A percentile compares a stretch with the other conserved stretches of the same genome.
Conservation (phyloP, 2,888 invertebrate species). For the Trachelus stipa region DNA sequence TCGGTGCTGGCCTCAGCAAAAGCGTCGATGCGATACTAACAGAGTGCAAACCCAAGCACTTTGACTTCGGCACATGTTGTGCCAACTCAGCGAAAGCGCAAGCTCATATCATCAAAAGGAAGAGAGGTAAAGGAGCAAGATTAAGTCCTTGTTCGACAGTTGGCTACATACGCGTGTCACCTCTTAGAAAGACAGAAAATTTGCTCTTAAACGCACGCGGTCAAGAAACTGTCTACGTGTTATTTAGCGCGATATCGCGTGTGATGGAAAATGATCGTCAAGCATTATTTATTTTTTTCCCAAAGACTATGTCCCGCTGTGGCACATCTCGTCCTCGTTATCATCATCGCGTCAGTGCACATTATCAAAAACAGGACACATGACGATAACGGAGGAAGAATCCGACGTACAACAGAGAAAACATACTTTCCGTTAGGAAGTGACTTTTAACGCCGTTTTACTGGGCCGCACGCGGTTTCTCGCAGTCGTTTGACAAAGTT, state of each 20-base stretch:
- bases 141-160: constrained; percentile 53
- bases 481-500: constrained; percentile 1
- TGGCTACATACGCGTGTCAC: constrained; percentile 25
- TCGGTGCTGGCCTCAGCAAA: constrained; percentile 62
- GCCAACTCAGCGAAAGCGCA: constrained; percentile 64
- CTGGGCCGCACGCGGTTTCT: neutral
- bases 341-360: neutral
- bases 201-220: neutral
- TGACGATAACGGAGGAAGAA: neutral
- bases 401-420: neutral
- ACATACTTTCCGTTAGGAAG: neutral
- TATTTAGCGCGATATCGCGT: neutral
- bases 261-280: neutral
- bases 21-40: constrained; percentile 58
- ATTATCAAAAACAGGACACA: neutral
- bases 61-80: constrained; percentile 64
- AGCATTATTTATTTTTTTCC: neutral
- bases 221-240: neutral
- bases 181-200: neutral
- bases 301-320: neutral
- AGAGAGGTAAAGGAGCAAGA: constrained; percentile 38
- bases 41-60: constrained; percentile 62
- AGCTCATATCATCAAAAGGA: constrained; percentile 53
- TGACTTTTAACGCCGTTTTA: neutral
- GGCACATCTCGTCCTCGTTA: neutral